Conservation (phyloP, 2,113 vertebrate species). For the Lycocorax pyrrhopterus region DNA sequence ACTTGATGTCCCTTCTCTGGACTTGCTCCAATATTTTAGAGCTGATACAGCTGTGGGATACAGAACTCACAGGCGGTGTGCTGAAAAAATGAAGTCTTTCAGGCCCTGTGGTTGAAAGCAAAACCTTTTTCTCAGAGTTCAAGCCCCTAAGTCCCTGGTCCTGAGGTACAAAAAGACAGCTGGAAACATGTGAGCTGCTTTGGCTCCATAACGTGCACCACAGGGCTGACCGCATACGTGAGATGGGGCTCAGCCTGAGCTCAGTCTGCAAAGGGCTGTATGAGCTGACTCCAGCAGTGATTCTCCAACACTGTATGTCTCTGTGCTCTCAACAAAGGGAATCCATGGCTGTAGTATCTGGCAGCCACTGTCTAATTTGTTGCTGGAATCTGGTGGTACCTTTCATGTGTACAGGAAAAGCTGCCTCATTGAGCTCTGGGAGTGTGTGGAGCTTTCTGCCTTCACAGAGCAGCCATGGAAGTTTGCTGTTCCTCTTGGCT, state of each 20-base stretch:
- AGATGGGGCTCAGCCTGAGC: not conserved
- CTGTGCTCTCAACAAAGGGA: not conserved
- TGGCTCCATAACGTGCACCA: not conserved
- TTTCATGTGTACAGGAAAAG: not conserved
- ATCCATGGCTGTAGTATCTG: accelerated
- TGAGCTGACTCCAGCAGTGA: not conserved
- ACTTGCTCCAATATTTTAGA: not conserved
- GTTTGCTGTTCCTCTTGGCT: not conserved
- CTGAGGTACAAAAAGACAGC: not conserved
- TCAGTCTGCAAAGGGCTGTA: not conserved
- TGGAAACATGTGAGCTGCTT: not conserved
- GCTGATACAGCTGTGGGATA: not conserved
- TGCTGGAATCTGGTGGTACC: not conserved
- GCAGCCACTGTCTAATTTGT: not conserved
- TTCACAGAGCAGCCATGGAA: not conserved
- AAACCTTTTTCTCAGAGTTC: not conserved
- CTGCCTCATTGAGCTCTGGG: not conserved
- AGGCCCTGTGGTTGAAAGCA: not conserved
- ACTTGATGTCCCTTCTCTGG: not conserved
- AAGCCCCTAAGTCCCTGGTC: not conserved
- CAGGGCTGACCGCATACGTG: not conserved
- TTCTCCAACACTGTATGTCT: accelerated
- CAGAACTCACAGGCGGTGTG: not conserved
- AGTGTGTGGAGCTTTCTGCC: not conserved
- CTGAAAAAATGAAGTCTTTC: not conserved